Conservation (phyloP, 2,888 invertebrate species). For the Eupithecia tripunctaria region DNA sequence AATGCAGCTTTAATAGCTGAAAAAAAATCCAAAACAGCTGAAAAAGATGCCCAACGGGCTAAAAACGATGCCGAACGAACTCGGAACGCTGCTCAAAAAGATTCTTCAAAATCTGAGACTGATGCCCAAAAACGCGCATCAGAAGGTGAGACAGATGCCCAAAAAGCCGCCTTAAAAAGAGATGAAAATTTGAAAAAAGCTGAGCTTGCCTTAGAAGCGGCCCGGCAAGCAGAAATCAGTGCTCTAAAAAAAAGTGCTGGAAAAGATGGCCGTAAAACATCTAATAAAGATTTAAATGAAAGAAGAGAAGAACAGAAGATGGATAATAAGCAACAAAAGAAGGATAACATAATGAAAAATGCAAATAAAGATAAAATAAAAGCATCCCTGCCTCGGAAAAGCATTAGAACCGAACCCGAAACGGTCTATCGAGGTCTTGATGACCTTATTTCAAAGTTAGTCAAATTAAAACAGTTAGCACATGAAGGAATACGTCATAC, state of each 20-base stretch:
- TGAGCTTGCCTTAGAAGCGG: no score
- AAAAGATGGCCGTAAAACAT: neutral
- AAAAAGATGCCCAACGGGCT: no score
- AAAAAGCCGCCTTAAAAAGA: neutral
- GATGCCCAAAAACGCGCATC: no score
- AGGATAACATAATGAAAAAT: no score
- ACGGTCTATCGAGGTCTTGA: neutral
- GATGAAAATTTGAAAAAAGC: neutral
- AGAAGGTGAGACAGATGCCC: no score
- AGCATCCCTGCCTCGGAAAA: neutral
- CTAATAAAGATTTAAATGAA: neutral
- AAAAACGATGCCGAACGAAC: neutral
- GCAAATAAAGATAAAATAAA: neutral
- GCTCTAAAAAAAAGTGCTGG: neutral
- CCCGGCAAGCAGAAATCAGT: neutral
- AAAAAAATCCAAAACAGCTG: neutral
- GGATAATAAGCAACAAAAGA: no score
- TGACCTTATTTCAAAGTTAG: neutral
- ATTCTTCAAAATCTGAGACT: neutral
- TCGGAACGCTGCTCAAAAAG: neutral
- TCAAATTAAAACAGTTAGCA: neutral
- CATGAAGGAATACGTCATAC: neutral
- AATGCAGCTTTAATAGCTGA: neutral
- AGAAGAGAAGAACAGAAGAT: no score
- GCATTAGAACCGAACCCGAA: neutral